Base-by-base conservation (phyloP, 2,888 invertebrate genomes). In the Ptychoptera contaminata region DNA sequence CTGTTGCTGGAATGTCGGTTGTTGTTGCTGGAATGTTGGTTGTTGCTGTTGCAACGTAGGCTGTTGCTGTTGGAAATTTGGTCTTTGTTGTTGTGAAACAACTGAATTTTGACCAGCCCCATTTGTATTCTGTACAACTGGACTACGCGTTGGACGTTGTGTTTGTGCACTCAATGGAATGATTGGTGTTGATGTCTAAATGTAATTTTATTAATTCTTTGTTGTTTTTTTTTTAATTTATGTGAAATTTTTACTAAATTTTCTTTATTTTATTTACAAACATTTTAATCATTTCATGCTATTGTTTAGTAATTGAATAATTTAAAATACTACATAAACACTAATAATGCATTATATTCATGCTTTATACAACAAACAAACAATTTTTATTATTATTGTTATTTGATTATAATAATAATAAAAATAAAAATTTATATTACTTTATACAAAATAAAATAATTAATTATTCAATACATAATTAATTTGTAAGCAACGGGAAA, bases 101-200 rank as follows among this genome's bases (percentile, higher is more conserved):
- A 40, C 12, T 12, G 40, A 9, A 40, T 40, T 40, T 40, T 40
- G 32, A 31, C 31, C 15, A 2, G 32, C 31, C 2, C 31, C 31
- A 15, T 32, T 30, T 31, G 31, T 16, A 34, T 34, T 34, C 23
- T 3, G 23, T 15, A 40, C n/a, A 16, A 31, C 14, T 31, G 32
- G 40, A 32, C 40, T 40, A 34, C 40, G 40, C 30, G 30, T 31
- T 15, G 40, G 40, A 9, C 40, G 40, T 32, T 40, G 40, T 40
- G 40, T 40, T 30, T 30, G 30, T 40, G 30, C 11, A 11, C 14
- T 6, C 10, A 14, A 14, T 14, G 40, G 40, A 30, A 40, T 8
- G 8, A 30, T 40, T 39, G 23, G 39, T 29, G 40, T 30, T 40
- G 40, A 14, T 40, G 40, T 30, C 29, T 30, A 29, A 39, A 23